A percentile compares a stretch with the other conserved stretches of the same genome.
phyloP scores from a whole-genome alignment of 2,797 vertebrate genomes.

The Arvicola amphibius region DNA sequence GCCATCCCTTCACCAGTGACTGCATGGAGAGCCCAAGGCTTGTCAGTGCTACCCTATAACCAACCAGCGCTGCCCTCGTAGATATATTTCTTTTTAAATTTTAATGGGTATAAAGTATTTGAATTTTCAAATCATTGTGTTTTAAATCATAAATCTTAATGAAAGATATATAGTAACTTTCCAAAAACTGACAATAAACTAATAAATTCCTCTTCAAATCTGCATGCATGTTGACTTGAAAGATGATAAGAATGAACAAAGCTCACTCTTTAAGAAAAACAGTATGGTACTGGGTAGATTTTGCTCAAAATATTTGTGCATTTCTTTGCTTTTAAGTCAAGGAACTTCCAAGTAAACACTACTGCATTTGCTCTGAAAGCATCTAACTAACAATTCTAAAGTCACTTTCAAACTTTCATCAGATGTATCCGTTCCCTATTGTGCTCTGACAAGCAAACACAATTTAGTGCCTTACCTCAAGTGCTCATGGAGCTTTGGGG shows the following conservation, averaged over 20 bases:
- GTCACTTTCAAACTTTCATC: constrained; percentile 38
- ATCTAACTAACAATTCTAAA: neutral
- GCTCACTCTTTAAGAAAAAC: neutral
- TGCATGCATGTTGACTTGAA: neutral
- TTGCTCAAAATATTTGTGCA: neutral
- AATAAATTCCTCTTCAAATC: neutral
- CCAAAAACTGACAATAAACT: neutral
- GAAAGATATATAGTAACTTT: neutral
- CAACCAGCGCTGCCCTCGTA: neutral
- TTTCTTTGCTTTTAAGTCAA: constrained; percentile 18
- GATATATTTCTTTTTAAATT: neutral
- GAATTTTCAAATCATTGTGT: constrained; percentile 4
- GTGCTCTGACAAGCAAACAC: neutral
- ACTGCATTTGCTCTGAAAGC: constrained; percentile 37
- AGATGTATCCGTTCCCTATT: neutral
- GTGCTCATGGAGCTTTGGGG: neutral
- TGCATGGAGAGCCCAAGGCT: neutral
- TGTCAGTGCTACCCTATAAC: neutral
- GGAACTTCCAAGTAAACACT: neutral
- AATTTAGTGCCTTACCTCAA: neutral
- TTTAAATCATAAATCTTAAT: neutral
- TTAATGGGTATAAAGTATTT: neutral
- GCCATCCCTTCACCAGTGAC: neutral
- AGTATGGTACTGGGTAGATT: neutral
- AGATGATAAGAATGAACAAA: neutral